These are phyloP conservation scores for Gymnothorax javanicus DNA, from an alignment of 2,797 vertebrate genomes.

Conservation along the genomic window DNA sequence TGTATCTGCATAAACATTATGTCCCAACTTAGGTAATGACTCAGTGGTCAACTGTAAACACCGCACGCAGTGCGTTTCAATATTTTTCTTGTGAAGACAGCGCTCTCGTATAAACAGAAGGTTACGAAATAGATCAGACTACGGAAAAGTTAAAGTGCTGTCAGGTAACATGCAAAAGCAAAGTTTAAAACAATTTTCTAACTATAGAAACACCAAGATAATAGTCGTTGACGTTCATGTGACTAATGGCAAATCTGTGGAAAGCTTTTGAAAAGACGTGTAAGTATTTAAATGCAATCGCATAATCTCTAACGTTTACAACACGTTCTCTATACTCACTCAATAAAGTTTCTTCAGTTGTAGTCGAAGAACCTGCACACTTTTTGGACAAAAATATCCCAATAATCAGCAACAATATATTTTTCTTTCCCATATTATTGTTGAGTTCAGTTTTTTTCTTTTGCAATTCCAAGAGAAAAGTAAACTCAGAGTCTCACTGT, in stretches of 20 bases:
- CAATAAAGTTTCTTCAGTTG: conserved; percentile 53
- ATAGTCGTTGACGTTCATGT: neutral
- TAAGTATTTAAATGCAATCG: neutral
- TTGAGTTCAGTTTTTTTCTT: conserved; percentile 22
- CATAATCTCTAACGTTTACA: neutral
- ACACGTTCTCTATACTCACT: conserved; percentile 57
- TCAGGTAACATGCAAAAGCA: neutral
- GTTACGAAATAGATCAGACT: neutral
- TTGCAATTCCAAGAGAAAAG: conserved; percentile 34
- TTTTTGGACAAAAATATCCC: conserved; percentile 68
- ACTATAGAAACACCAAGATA: neutral
- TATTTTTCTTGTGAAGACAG: neutral
- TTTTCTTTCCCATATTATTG: conserved; percentile 72
- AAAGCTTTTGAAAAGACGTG: neutral
- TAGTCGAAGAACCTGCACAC: conserved; percentile 60
- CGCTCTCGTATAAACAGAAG: neutral
- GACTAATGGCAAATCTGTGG: neutral
- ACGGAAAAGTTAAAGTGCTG: neutral
- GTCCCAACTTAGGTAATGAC: neutral
- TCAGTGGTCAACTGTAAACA: neutral
- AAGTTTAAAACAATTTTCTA: neutral
- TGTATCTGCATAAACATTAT: neutral
- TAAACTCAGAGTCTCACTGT: neutral
- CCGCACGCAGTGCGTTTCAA: neutral
- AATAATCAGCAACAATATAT: conserved; percentile 56